Evolutionary conservation across 2,888 invertebrate species (phyloP).

Genomic region (Nomada goodeniana): DNA sequence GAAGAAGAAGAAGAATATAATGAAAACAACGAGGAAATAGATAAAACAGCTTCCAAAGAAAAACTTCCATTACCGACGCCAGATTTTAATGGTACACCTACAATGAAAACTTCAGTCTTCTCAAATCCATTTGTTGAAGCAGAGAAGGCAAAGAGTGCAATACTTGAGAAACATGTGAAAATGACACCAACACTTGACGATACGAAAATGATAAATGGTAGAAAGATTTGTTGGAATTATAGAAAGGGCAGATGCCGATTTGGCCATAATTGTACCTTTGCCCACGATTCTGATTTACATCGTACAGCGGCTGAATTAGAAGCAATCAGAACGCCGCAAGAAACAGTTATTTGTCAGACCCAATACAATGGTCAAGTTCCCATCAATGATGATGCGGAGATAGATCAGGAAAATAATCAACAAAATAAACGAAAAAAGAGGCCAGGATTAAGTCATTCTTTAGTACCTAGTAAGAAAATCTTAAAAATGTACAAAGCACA

Average conservation of each 20-base stretch:
- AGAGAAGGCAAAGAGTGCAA: conserved; percentile 93
- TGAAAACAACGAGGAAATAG: conserved; percentile 37
- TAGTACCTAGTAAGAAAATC: conserved; percentile 94
- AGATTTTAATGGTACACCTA: conserved; percentile 86
- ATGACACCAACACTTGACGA: conserved; percentile 90
- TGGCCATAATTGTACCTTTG: conserved; percentile 96
- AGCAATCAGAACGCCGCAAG: conserved; percentile 85
- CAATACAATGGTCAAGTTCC: conserved; percentile 75
- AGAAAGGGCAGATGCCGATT: conserved; percentile 95
- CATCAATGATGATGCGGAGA: conserved; percentile 81
- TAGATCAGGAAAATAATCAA: conserved; percentile 85
- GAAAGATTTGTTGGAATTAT: conserved; percentile 97
- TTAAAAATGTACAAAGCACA: conserved; percentile 91
- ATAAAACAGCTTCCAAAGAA: conserved; percentile 77
- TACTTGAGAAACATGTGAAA: conserved; percentile 96
- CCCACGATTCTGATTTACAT: conserved; percentile 94
- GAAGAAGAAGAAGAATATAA: conserved; percentile 57
- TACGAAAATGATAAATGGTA: conserved; percentile 93
- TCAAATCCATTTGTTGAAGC: conserved; percentile 94
- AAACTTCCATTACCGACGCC: conserved; percentile 87
- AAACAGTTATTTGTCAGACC: conserved; percentile 83
- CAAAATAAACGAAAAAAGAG: conserved; percentile 88
- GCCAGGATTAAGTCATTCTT: conserved; percentile 90
- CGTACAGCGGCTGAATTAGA: conserved; percentile 87
- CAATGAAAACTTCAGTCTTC: conserved; percentile 91